Evolutionary conservation across 2,113 vertebrate genomes (phyloP).

Genomic region (Corythaeola cristata): DNA sequence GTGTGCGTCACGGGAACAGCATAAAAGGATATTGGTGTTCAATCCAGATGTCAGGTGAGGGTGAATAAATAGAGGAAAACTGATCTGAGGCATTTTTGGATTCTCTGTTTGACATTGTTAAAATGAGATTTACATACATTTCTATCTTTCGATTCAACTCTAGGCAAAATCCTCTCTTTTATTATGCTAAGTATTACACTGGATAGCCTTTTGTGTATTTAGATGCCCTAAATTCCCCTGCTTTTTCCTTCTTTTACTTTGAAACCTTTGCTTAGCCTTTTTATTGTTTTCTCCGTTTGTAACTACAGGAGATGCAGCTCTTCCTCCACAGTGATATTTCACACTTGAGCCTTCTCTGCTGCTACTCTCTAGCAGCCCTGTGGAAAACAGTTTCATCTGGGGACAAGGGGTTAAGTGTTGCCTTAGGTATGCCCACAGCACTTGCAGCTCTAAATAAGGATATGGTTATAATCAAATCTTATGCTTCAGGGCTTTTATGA

Average conservation of each 20-base stretch:
- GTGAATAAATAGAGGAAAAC: not conserved
- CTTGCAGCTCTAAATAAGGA: conserved; percentile 15
- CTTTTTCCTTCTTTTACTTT: not conserved
- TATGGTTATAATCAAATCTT: conserved; percentile 12
- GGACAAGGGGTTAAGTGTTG: conserved; percentile 26
- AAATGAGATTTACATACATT: not conserved
- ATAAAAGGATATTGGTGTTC: not conserved
- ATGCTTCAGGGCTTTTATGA: conserved; percentile 25
- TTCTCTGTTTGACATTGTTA: not conserved
- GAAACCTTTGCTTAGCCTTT: not conserved
- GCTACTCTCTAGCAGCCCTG: not conserved
- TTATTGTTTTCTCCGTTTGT: not conserved
- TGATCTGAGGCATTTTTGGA: not conserved
- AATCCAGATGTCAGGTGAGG: not conserved
- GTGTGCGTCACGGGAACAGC: not conserved
- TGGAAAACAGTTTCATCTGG: not conserved
- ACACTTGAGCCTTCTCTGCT: not conserved
- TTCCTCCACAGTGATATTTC: not conserved
- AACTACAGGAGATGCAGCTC: not conserved
- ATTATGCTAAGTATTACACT: not conserved
- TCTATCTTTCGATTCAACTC: not conserved
- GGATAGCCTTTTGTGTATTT: not conserved
- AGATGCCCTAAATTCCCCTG: not conserved
- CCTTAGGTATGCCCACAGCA: conserved; percentile 19
- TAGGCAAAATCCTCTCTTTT: not conserved